Percentiles rank a stretch among this genome's conserved stretches.
Conservation (phyloP, 2,888 invertebrate genomes). For the Eupithecia inturbata region DNA sequence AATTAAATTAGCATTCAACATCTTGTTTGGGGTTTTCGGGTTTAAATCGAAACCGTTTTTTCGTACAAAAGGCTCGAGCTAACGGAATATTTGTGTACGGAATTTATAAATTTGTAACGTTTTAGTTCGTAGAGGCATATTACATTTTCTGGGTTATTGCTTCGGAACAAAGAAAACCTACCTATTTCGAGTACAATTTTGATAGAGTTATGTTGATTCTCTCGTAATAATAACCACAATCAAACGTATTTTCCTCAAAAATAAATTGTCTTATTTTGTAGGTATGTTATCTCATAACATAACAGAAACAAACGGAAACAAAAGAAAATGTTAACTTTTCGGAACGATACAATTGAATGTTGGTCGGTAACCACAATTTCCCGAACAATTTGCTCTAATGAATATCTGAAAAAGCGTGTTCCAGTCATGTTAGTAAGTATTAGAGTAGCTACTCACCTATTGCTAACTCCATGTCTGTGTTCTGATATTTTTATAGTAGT, state of each 20-base stretch:
- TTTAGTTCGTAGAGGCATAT: not conserved
- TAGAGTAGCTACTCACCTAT: not conserved
- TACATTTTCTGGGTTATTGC: slow-evolving; percentile 1
- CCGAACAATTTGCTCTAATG: not conserved
- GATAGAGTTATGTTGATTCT: not conserved
- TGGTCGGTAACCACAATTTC: not conserved
- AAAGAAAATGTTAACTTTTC: not conserved
- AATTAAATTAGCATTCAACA: slow-evolving; percentile 39
- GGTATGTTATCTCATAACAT: not conserved
- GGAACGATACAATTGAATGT: not conserved
- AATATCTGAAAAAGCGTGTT: not conserved
- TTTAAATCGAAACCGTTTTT: slow-evolving; percentile 25
- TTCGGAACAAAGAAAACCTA: not conserved
- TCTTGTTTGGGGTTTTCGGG: slow-evolving; percentile 35
- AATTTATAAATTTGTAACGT: slow-evolving; percentile 4
- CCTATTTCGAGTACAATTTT: not conserved
- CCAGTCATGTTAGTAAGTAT: not conserved
- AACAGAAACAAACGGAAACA: not conserved
- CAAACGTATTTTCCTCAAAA: not conserved
- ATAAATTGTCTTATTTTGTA: not conserved
- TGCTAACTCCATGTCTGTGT: not conserved
- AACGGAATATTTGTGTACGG: slow-evolving; percentile 15
- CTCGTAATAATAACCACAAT: not conserved
- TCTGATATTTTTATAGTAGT: not conserved
- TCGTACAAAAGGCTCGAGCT: slow-evolving; percentile 12